phyloP scores from a whole-genome alignment of 2,113 vertebrate genomes.

The Strix uralensis region DNA sequence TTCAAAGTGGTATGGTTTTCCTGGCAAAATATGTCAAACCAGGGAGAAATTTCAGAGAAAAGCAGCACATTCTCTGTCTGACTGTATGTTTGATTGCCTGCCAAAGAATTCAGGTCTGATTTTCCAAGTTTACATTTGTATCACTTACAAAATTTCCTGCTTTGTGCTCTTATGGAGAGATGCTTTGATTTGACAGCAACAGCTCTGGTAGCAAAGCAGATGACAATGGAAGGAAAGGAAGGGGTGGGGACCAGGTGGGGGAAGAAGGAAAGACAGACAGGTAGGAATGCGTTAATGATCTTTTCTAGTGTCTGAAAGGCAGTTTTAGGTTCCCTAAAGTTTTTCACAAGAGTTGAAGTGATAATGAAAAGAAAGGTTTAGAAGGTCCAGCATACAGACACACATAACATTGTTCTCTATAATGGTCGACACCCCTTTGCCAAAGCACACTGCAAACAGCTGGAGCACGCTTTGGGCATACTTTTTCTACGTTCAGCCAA shows the following conservation, averaged over 20 bases:
- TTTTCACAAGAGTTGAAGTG: not conserved
- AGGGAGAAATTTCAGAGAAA: not conserved
- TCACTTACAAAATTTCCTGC: not conserved
- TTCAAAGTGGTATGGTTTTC: not conserved
- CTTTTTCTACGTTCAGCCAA: not conserved
- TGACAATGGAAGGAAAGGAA: not conserved
- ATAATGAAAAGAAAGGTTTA: not conserved
- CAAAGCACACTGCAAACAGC: not conserved
- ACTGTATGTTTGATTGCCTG: not conserved
- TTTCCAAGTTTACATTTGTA: not conserved
- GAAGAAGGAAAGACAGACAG: not conserved
- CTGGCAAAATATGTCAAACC: not conserved
- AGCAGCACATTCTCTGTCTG: not conserved
- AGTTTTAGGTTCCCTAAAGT: not conserved
- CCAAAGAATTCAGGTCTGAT: not conserved
- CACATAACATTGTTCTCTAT: accelerated
- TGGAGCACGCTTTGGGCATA: not conserved
- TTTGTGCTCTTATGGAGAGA: not conserved
- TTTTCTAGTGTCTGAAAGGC: not conserved
- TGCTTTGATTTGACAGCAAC: not conserved
- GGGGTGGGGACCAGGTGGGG: not conserved
- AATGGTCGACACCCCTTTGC: not conserved
- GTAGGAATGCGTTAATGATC: not conserved
- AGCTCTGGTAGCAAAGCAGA: not conserved
- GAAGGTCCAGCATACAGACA: not conserved